Evolutionary conservation across 2,113 vertebrate genomes (phyloP), one percentile per base, ranked within the genome.

Genomic region (Neodontobutis hainanensis): DNA sequence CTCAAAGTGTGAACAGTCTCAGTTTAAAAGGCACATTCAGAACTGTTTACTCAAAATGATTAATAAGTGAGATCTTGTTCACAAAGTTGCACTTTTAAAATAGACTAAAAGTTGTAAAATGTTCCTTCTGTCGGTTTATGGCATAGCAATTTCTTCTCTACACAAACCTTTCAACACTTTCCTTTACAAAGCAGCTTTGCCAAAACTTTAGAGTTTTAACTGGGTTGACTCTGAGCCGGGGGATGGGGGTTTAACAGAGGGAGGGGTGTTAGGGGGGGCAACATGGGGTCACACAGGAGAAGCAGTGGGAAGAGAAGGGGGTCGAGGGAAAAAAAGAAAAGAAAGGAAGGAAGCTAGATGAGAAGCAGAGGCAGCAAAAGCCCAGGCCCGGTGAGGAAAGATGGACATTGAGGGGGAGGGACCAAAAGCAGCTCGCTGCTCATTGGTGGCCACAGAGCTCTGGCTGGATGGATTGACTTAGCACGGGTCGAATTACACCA

Each of bases 401-500:
- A 85, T 73, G 83, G 84, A 77, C 61, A 78, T 73, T 60, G 76
- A 16, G 77, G 66, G 90, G 93, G 93, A 87, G 94, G 94, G 91
- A 90, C 92, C 64, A 75, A 32, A 79, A 70, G 80, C 47, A 64
- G 77, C 80, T 82, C 87, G 86, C 65, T 80, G 85, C 89, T 86
- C 72, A 90, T 92, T 87, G 92, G 91, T 86, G 83, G 90, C 80
- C 68, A 69, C 84, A 49, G 65, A 40, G 58, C 73, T 78, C 88
- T 80, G 87, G 72, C 77, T 84, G 80, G 90, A 86, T 63, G 94
- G 92, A 92, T 89, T 90, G 94, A 91, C 91, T 87, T 85, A 87
- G 91, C 90, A 92, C 90, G 93, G 94, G 90, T 95, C 94, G 92
- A 88, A 91, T 95, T 94, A 93, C 94, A 94, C 90, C 94, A 87